These are phyloP conservation scores for Drosophila conformis DNA, from an alignment of 2,888 invertebrate species.

Conservation along the genomic window DNA sequence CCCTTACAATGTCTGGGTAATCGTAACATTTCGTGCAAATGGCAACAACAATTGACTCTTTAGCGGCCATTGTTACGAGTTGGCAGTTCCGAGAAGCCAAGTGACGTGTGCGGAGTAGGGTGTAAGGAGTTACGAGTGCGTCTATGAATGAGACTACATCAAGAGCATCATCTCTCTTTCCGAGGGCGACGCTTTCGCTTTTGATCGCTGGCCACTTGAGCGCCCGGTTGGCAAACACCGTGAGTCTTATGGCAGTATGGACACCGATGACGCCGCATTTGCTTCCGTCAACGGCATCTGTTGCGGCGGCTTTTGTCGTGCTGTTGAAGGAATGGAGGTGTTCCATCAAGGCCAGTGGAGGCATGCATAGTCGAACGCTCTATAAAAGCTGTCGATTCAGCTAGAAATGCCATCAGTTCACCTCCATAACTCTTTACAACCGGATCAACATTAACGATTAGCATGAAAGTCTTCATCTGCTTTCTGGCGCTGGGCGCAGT, in stretches of 20 bases:
- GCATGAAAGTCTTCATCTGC: constrained; percentile 70
- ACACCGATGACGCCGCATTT: constrained; percentile 20
- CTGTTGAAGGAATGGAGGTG: constrained; percentile 39
- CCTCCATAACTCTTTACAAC: constrained; percentile 52
- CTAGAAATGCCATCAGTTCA: constrained; percentile 62
- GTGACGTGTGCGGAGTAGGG: constrained; percentile 3
- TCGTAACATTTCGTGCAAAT: constrained; percentile 55
- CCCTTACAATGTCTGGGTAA: constrained; percentile 11
- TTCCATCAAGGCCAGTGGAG: constrained; percentile 47
- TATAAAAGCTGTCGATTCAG: constrained; percentile 63
- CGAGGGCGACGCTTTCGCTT: constrained; percentile 57
- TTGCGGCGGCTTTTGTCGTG: constrained; percentile 21
- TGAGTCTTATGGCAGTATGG: neutral
- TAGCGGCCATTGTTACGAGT: constrained; percentile 10
- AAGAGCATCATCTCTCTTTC: constrained; percentile 19
- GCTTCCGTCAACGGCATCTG: constrained; percentile 44
- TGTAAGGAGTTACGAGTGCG: constrained; percentile 18
- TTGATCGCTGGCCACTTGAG: constrained; percentile 54
- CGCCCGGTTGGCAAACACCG: constrained; percentile 21
- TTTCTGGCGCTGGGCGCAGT: constrained; percentile 63
- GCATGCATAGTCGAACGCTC: constrained; percentile 33
- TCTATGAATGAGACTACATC: constrained; percentile 21
- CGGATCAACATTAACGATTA: constrained; percentile 54
- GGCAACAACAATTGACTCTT: constrained; percentile 42
- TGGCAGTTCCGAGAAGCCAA: constrained; percentile 28